Conservation (phyloP, 2,797 vertebrate species). For the Alouatta caraya region DNA sequence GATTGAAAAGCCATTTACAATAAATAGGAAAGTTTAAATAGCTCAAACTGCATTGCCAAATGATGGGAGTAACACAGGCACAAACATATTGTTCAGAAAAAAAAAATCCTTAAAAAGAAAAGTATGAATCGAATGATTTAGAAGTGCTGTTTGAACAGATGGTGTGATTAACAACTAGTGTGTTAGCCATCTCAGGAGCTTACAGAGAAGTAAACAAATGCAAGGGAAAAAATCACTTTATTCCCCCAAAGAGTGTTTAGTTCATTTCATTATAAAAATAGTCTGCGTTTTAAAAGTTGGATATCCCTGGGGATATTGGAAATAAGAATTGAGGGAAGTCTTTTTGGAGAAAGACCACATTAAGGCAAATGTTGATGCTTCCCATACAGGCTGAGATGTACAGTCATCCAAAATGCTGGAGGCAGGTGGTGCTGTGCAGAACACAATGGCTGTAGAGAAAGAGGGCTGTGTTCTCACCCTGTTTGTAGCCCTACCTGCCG, state of each 20-base stretch:
- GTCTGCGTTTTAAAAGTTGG: constrained; percentile 72
- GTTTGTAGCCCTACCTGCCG: not conserved
- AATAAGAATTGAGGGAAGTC: constrained; percentile 16
- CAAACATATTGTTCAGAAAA: constrained; percentile 87
- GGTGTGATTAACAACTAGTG: constrained; percentile 88
- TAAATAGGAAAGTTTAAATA: constrained; percentile 88
- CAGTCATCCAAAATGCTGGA: not conserved
- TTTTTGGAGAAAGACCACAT: not conserved
- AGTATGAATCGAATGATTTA: constrained; percentile 85
- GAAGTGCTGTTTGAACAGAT: constrained; percentile 85
- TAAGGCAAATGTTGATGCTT: not conserved
- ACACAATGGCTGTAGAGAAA: not conserved
- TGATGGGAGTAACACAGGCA: constrained; percentile 86
- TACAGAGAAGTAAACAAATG: constrained; percentile 86
- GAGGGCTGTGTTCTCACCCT: not conserved
- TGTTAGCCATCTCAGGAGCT: constrained; percentile 89
- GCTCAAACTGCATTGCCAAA: constrained; percentile 86
- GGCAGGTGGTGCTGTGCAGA: not conserved
- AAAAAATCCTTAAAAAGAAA: constrained; percentile 85
- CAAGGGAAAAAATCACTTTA: constrained; percentile 81
- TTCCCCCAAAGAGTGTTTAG: constrained; percentile 82
- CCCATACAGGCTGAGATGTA: not conserved
- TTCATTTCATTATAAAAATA: constrained; percentile 81
- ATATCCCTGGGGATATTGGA: constrained; percentile 33
- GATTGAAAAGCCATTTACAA: constrained; percentile 86